Evolutionary conservation across 2,888 invertebrate genomes (phyloP), one percentile per base, ranked within the genome.

Genomic region (Athetis lepigone): DNA sequence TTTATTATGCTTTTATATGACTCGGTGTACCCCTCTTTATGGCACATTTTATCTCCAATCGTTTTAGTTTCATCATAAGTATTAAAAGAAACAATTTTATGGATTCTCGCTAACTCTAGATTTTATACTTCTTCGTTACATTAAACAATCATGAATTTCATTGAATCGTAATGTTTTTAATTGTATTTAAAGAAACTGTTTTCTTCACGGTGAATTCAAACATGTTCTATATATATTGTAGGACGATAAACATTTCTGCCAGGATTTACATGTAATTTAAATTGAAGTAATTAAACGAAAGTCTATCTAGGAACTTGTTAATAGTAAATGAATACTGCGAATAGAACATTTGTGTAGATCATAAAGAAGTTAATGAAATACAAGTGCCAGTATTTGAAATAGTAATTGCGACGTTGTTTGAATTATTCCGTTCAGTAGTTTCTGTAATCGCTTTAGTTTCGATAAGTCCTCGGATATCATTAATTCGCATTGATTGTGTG

Each of bases 401-500:
- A 36, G 25, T 67, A 54, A 67, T 62, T 71, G 51, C 49, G 25
- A 16, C 50, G 43, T 7, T 43, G 27, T 50, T 46, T 55, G 62
- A 63, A 57, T 63, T 55, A 63, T 61, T 43, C 40, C 60, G 43
- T 60, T 21, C 40, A 54, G 47, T 42, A 67, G 47, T 46, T 43
- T 57, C 50, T 27, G 49, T 65, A 70, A 74, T 59, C 43, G 37
- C 19, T 11, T 27, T 42, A 47, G 45, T 54, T 60, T 49, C 49
- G 46, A 60, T 59, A 46, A 47, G n/a, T 63, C 47, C 9, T 29
- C 23, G 42, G 49, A 46, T 58, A 62, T n/a, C n/a, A 73, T 46
- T 23, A 61, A 68, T 58, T 52, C 55, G 47, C 25, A 58, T 58
- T 58, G 33, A 69, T 69, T 69, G 45, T 19, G n/a, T 46, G 42